Evolutionary conservation across 2,797 vertebrate genomes (phyloP), one percentile per base, ranked within the genome.

Genomic region (Hippocampus kuda): DNA sequence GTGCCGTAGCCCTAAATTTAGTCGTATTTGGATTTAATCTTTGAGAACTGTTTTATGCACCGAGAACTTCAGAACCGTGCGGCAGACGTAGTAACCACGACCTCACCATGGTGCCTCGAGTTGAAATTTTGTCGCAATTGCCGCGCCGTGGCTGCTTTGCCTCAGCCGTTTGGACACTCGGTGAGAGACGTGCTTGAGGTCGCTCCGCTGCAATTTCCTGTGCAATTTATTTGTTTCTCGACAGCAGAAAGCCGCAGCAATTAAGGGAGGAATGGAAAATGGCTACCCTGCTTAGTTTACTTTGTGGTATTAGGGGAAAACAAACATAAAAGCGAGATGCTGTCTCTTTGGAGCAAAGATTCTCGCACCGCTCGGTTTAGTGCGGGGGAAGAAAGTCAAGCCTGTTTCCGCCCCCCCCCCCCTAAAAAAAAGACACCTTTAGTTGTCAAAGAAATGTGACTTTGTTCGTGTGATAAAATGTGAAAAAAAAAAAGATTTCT

Each of bases 181-280:
- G 9, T 4, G 20, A 34, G 48, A 59, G 56, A 68, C 57, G 54
- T 59, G 66, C 54, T 44, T 56, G 41, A 68, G 67, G 54, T 53
- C 11, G 20, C 27, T 12, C 65, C 12, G 46, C 26, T 51, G 65
- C 18, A 64, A 69, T 72, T 83, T 83, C 62, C 69, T 18, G 66
- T 68, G 65, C 65, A 73, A 79, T 80, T 79, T 78, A 76, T 38
- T 81, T 48, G 63, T 65, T 65, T 65, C 63, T 65, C 67, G 22
- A 73, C 78, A 78, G 20, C 69, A 61, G 34, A 76, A 70, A 59
- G n/a, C 56, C 30, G 5, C 59, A 18, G 24, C 56, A 59, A 59
- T 59, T 59, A 9, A 10, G 27, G 69, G 22, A 74, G 79, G 80
- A 77, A 70, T 54, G 42, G 65, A 75, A 72, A 75, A 56, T 70